These are phyloP conservation scores for Panopea generosa DNA, from an alignment of 2,888 invertebrate species.

Conservation along the genomic window DNA sequence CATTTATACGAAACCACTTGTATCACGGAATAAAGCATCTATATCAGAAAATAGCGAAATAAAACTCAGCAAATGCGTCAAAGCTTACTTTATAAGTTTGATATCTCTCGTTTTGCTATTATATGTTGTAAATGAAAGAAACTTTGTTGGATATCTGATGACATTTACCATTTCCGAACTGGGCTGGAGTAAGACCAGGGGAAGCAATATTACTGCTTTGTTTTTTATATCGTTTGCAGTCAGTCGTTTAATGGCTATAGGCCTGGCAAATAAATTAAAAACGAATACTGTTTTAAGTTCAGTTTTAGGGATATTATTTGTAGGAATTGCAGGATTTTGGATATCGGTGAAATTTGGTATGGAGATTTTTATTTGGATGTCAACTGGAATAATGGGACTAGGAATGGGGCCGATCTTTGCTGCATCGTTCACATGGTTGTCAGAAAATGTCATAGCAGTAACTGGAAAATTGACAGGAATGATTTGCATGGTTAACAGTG, in stretches of 20 bases:
- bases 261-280: slow-evolving; percentile 80
- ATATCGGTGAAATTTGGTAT: slow-evolving; percentile 43
- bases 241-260: slow-evolving; percentile 83
- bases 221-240: slow-evolving; percentile 85
- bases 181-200: slow-evolving; percentile 78
- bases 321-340: slow-evolving; percentile 55
- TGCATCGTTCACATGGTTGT: slow-evolving; percentile 85
- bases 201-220: slow-evolving; percentile 81
- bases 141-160: slow-evolving; percentile 84
- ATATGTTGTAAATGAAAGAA: slow-evolving; percentile 79
- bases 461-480: slow-evolving; percentile 84
- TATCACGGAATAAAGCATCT: neutral
- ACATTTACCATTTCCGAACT: slow-evolving; percentile 82
- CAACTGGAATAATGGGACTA: slow-evolving; percentile 82
- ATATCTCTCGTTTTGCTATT: slow-evolving; percentile 12
- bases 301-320: slow-evolving; percentile 62
- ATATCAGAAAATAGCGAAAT: too few species aligned
- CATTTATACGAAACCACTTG: slow-evolving; percentile 23
- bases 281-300: slow-evolving; percentile 81
- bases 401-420: slow-evolving; percentile 85
- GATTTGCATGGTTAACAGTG: slow-evolving; percentile 83
- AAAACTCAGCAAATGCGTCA: neutral
- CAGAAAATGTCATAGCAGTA: slow-evolving; percentile 82
- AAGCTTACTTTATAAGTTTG: slow-evolving; percentile 13
- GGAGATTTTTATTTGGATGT: slow-evolving; percentile 76